These are phyloP conservation scores for Aphrophora alni DNA, from an alignment of 2,888 invertebrate genomes.

Conservation along the genomic window DNA sequence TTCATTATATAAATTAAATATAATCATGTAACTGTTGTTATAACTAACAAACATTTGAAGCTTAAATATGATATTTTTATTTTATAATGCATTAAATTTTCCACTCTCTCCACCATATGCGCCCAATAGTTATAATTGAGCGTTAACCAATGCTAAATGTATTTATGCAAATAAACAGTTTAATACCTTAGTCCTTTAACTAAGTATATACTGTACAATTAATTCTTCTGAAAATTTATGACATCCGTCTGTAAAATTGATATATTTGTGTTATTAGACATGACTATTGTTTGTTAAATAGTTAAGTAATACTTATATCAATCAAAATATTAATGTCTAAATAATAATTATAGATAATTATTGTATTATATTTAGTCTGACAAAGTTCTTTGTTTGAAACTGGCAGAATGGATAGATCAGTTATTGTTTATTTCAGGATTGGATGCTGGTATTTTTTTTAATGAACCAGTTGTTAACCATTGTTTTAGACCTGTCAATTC, in stretches of 20 bases:
- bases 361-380: slow-evolving; percentile 7
- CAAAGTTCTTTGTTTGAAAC: neutral
- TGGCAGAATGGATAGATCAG: neutral
- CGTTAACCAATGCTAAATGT: neutral
- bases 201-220: neutral
- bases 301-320: slow-evolving; percentile 27
- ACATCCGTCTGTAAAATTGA: neutral
- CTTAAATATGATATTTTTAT: no score
- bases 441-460: neutral
- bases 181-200: neutral
- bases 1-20: no score
- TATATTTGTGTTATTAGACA: neutral
- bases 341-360: slow-evolving; percentile 27
- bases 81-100: no score
- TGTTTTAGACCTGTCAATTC: neutral
- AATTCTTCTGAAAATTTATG: neutral
- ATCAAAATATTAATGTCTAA: slow-evolving; percentile 35
- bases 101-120: no score
- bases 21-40: no score
- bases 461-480: neutral
- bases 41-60: no score
- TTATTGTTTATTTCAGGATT: neutral
- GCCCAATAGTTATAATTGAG: neutral
- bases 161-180: neutral
- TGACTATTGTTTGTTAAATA: neutral